phyloP scores from a whole-genome alignment of 1,140 invertebrate species.

The Diplogasteroides magnus region DNA sequence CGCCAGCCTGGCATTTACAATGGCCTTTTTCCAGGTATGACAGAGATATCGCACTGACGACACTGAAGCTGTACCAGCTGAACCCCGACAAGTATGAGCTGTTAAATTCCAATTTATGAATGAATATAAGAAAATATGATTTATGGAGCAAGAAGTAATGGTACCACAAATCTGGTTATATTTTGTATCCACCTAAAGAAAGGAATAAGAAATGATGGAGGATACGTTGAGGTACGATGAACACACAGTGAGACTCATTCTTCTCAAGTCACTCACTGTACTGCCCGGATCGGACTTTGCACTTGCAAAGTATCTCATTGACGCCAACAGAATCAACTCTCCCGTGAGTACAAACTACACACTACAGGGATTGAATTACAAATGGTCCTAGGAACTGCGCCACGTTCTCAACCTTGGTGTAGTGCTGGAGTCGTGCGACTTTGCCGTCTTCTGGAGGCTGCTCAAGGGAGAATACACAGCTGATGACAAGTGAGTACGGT shows the following conservation, averaged over 20 bases:
- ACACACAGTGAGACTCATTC: slow-evolving; percentile 37
- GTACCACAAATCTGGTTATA: too few species aligned
- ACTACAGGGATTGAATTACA: too few species aligned
- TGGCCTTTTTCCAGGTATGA: slow-evolving; percentile 34
- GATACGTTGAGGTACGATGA: slow-evolving; percentile 56
- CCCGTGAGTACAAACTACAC: slow-evolving; percentile 32
- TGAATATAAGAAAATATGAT: neutral
- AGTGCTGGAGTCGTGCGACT: slow-evolving; percentile 51
- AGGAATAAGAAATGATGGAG: too few species aligned
- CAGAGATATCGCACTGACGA: slow-evolving; percentile 51
- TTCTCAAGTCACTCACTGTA: slow-evolving; percentile 53
- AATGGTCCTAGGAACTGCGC: slow-evolving; percentile 49
- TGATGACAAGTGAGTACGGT: neutral
- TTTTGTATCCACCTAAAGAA: neutral
- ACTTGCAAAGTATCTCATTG: slow-evolving; percentile 51
- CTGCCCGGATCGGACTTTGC: slow-evolving; percentile 51
- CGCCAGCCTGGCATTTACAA: too few species aligned
- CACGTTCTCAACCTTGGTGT: slow-evolving; percentile 43
- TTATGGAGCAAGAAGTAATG: too few species aligned
- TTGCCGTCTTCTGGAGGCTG: slow-evolving; percentile 64
- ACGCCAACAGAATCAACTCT: slow-evolving; percentile 38
- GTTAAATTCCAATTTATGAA: slow-evolving; percentile 9
- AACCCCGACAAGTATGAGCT: slow-evolving; percentile 40
- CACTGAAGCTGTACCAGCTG: slow-evolving; percentile 52
- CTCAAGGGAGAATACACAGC: slow-evolving; percentile 61